Evolutionary conservation across 2,888 invertebrate genomes (phyloP), one percentile per base, ranked within the genome.

Genomic region (Tetropium fuscum): DNA sequence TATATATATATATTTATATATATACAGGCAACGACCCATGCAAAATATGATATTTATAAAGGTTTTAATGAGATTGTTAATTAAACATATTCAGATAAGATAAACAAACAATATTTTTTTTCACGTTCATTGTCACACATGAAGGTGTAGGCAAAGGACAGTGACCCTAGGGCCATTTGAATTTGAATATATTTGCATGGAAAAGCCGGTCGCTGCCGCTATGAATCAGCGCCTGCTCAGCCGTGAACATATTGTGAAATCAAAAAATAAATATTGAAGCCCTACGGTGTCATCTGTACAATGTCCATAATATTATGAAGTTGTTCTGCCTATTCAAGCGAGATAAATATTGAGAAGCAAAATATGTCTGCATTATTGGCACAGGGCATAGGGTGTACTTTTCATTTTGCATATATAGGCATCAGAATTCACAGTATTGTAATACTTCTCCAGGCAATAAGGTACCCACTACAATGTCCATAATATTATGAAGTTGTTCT

Each of bases 171-270:
- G 25, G 51, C 19, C 40, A 20, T 16, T 51, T 27, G 51, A 51
- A 51, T 51, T 51, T 40, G 51, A 51, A 51, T 51, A 51, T 22
- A 51, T 51, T 51, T 51, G 40, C 51, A 51, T 51, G 40, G 51
- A 51, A 51, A 51, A 40, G 40, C 51, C 19, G 51, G 40, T n/a
- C 40, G 51, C 36, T 51, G 40, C 30, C 18, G 40, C 40, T 25
- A 18, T 40, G 51, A 51, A 18, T 51, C 51, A 27, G 51, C 40
- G 51, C 51, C 40, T 40, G 40, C 51, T 38, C 51, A 38, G 51
- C 40, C 40, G 13, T 40, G 51, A 51, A 40, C 51, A 27, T 20
- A 51, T 51, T 51, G 51, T 40, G 40, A 51, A 51, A 25, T 40
- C 20, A 51, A 51, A 48, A 48, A 36, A 48, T 48, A 40, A 27